A percentile compares a stretch with the other conserved stretches of the same genome.
These are phyloP conservation scores for Drosophila fungiperda DNA, from an alignment of 2,888 invertebrate genomes.

Conservation along the genomic window DNA sequence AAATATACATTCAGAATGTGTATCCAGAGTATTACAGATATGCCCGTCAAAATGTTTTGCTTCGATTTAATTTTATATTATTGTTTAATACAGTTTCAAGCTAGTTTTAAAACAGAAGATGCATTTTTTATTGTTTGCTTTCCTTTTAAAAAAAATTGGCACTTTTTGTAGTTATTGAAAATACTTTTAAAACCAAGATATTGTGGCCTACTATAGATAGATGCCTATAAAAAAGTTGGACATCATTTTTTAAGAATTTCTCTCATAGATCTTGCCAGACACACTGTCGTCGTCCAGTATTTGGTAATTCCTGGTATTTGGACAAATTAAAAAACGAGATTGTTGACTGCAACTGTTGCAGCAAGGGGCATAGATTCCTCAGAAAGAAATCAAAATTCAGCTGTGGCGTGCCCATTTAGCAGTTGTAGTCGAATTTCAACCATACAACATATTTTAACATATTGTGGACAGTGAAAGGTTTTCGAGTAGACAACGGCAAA, in stretches of 20 bases:
- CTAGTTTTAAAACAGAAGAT: background rate
- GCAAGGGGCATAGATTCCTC: constrained; percentile 40
- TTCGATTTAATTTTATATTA: background rate
- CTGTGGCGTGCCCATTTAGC: constrained; percentile 26
- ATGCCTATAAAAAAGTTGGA: background rate
- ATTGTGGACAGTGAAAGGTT: constrained; percentile 51
- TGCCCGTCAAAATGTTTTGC: background rate
- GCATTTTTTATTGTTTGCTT: background rate
- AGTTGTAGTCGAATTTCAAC: constrained; percentile 61
- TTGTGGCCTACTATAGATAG: background rate
- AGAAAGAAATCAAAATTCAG: constrained; percentile 39
- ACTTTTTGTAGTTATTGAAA: background rate
- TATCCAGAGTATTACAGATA: background rate
- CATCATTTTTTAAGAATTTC: background rate
- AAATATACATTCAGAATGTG: background rate
- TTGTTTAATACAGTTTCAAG: background rate
- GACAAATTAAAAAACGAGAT: constrained; percentile 53
- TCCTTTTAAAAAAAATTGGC: background rate
- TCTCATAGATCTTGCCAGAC: constrained; percentile 30
- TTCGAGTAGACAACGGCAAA: constrained; percentile 16
- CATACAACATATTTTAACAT: constrained; percentile 42
- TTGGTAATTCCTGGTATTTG: constrained; percentile 50
- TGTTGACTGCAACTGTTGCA: constrained; percentile 61
- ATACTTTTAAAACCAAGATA: background rate
- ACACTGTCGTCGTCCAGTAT: constrained; percentile 45